Evolutionary conservation across 2,797 vertebrate genomes (phyloP).

Genomic region (Tympanoctomys barrerae): DNA sequence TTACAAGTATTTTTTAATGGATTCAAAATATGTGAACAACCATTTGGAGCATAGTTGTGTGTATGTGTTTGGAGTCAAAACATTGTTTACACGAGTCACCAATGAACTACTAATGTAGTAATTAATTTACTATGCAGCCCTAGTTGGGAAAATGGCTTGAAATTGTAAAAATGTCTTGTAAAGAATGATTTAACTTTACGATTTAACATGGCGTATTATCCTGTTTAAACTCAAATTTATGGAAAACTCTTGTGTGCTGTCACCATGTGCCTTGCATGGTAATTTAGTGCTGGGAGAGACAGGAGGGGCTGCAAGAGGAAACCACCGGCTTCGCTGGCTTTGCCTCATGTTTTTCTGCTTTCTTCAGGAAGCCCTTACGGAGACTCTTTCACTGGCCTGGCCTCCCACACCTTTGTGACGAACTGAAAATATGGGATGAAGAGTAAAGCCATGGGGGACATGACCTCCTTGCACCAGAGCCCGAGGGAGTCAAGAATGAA

Average conservation of each 20-base stretch:
- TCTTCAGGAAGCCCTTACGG: background rate
- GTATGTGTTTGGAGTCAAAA: conserved; percentile 73
- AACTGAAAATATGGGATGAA: background rate
- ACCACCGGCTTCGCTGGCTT: background rate
- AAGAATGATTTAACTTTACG: conserved; percentile 78
- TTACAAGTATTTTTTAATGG: conserved; percentile 52
- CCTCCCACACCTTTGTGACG: background rate
- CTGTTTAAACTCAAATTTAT: conserved; percentile 78
- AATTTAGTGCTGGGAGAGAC: conserved; percentile 17
- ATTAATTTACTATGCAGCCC: conserved; percentile 78
- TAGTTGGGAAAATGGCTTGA: conserved; percentile 74
- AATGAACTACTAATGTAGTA: conserved; percentile 70
- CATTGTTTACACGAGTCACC: conserved; percentile 69
- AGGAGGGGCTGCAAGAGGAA: background rate
- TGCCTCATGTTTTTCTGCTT: background rate
- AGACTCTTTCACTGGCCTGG: background rate
- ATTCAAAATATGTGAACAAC: conserved; percentile 69
- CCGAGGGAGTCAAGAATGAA: background rate
- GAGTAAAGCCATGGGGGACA: background rate
- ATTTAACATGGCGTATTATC: conserved; percentile 64
- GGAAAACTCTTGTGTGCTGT: conserved; percentile 52
- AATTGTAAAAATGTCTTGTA: conserved; percentile 81
- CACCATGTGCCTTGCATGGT: conserved; percentile 4
- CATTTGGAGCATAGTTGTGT: conserved; percentile 65
- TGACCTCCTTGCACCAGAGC: background rate